Evolutionary conservation across 1,140 invertebrate genomes (phyloP), one percentile per base, ranked within the genome.

Genomic region (Plodia interpunctella): DNA sequence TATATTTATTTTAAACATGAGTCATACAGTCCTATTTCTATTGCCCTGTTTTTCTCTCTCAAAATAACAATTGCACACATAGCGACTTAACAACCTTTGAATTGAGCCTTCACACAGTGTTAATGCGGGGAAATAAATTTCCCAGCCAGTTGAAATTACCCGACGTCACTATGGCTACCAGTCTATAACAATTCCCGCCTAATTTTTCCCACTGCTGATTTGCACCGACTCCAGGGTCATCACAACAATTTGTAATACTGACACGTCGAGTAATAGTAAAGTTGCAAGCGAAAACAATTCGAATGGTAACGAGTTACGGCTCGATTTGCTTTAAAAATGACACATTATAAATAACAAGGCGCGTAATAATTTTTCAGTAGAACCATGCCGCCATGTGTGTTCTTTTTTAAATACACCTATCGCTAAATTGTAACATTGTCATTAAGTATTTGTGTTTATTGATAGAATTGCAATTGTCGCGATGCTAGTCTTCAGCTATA

Each of bases 241-340:
- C 52, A 57, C 62, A 70, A 65, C 68, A 66, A 75, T 78, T 76
- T 71, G 61, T 72, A 67, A 72, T 49, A 28, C 51, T 58, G 60
- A 65, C 67, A 74, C 68, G 49, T 61, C 59, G 25, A 55, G 52
- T 50, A 55, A 49, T n/a, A n/a, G n/a, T n/a, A n/a, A n/a, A n/a
- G n/a, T 21, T 49, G 59, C 62, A 35, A 65, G 64, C 59, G 55
- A 74, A 74, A 72, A 74, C 67, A 59, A 66, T 58, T 67, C 63
- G 57, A 55, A 44, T 1, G 3, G 59, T 68, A 57, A 60, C 62
- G 63, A 20, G 55, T 56, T 72, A 73, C 63, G 64, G 68, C 65
- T 78, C 68, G 69, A 75, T 75, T 78, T 78, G 66, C 68, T 66
- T 44, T 53, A 60, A 21, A 68, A 30, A 53, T n/a, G 13, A 53